These are phyloP conservation scores for Gymnocheta viridis DNA, from an alignment of 2,888 invertebrate species.

Conservation along the genomic window DNA sequence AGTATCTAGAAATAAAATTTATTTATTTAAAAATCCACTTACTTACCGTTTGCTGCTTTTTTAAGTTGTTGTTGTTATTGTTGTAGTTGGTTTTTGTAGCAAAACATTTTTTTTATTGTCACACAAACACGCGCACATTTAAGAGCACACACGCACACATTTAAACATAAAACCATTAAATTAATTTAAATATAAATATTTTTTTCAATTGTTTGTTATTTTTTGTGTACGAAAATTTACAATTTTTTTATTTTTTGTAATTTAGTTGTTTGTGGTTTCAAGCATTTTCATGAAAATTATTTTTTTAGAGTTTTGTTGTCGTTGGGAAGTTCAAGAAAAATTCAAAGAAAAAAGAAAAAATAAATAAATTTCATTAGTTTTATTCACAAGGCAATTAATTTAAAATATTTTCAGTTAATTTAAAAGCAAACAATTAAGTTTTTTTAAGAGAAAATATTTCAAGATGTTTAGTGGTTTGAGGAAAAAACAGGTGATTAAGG, in stretches of 20 bases:
- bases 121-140: constrained; percentile 3
- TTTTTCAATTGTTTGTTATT: constrained; percentile 9
- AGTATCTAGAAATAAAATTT: no score
- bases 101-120: constrained; percentile 10
- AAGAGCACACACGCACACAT: constrained; percentile 15
- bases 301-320: constrained; percentile 19
- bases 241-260: background rate
- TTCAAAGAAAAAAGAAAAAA: constrained; percentile 46
- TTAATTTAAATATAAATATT: background rate
- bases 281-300: constrained; percentile 28
- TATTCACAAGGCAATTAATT: constrained; percentile 16
- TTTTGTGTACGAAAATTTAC: constrained; percentile 37
- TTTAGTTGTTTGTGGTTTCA: constrained; percentile 41
- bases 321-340: background rate
- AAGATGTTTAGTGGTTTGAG: background rate
- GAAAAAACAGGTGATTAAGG: background rate
- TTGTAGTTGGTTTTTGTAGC: constrained; percentile 11
- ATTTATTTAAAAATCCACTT: constrained; percentile 25
- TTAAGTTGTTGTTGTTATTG: constrained; percentile 22
- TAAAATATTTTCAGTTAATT: background rate
- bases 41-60: constrained; percentile 68
- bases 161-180: constrained; percentile 8
- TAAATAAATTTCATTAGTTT: constrained; percentile 46
- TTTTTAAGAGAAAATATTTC: background rate
- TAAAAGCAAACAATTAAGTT: background rate